phyloP scores from a whole-genome alignment of 2,113 vertebrate genomes.

The Rhodinocichla rosea region DNA sequence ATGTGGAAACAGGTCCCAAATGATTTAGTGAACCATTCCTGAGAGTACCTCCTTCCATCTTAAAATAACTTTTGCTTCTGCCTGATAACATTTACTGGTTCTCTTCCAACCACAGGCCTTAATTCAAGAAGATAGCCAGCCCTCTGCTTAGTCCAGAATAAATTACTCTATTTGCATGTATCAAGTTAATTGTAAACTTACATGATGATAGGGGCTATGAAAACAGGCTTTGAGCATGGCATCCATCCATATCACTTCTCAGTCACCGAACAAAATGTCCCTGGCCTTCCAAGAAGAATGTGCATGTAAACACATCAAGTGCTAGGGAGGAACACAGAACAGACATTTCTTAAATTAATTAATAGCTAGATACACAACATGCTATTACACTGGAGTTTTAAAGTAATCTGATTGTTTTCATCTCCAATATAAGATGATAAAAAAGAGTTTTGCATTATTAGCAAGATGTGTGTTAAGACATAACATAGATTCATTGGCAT shows the following conservation, averaged over 20 bases:
- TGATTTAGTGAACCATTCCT: background rate
- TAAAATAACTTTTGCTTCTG: background rate
- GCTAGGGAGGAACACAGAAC: background rate
- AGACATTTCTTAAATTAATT: background rate
- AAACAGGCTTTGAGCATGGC: background rate
- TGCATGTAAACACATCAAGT: constrained; percentile 11
- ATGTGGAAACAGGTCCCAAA: background rate
- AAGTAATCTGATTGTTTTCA: background rate
- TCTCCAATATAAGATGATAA: background rate
- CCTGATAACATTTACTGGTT: background rate
- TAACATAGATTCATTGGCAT: background rate
- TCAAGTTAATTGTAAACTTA: background rate
- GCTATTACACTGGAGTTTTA: background rate
- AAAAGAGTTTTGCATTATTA: background rate
- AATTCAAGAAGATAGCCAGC: background rate
- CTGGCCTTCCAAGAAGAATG: background rate
- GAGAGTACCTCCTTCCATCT: background rate
- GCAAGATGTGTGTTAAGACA: background rate
- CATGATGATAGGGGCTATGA: background rate
- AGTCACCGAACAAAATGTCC: background rate
- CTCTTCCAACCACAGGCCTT: background rate
- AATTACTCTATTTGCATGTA: background rate
- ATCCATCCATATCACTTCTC: background rate
- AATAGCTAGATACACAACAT: background rate
- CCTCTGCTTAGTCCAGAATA: background rate